These are phyloP conservation scores for Aleiodes sp. DNA, from an alignment of 1,140 invertebrate species.

Conservation along the genomic window DNA sequence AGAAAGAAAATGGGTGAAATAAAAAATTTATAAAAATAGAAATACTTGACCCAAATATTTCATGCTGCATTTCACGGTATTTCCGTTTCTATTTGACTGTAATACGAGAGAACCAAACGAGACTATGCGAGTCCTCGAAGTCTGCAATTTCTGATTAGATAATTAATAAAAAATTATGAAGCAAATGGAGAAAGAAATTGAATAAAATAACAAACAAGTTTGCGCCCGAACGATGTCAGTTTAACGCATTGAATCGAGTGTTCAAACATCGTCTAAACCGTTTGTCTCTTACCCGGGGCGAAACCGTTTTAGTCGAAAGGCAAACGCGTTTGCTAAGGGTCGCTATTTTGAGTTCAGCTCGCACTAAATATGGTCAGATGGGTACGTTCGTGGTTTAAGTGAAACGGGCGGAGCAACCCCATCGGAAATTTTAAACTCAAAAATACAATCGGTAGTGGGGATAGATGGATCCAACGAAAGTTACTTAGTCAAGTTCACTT, in stretches of 20 bases:
- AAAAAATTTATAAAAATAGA: constrained; percentile 19
- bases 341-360: constrained; percentile 60
- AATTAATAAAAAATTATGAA: too few species aligned
- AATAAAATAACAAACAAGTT: background rate
- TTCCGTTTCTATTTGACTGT: too few species aligned
- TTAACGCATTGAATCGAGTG: background rate
- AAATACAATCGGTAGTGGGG: constrained; percentile 57
- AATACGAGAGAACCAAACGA: background rate
- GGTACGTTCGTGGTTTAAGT: constrained; percentile 53
- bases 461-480: constrained; percentile 53
- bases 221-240: background rate
- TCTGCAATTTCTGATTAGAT: too few species aligned
- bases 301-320: constrained; percentile 58
- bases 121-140: background rate
- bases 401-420: constrained; percentile 52
- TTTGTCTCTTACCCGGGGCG: background rate
- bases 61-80: too few species aligned
- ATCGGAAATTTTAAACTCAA: constrained; percentile 33
- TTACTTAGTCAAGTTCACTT: constrained; percentile 66
- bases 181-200: background rate
- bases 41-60: constrained; percentile 18
- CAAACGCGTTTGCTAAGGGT: constrained; percentile 45
- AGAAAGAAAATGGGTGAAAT: background rate
- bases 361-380: constrained; percentile 67
- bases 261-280: too few species aligned